Evolutionary conservation across 2,797 vertebrate genomes (phyloP), one percentile per base, ranked within the genome.

Genomic region (Gymnothorax reevesii): DNA sequence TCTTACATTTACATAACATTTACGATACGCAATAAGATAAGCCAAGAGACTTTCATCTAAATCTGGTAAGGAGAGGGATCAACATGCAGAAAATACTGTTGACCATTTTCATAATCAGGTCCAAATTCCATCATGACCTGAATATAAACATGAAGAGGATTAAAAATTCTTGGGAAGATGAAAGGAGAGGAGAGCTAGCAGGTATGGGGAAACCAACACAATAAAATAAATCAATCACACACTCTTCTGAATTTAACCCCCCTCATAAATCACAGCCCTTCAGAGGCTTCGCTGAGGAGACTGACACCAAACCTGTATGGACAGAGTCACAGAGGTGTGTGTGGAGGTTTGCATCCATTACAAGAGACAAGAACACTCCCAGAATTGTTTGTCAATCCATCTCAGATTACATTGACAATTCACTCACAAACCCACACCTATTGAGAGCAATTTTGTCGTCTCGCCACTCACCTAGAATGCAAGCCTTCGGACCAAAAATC

Each of bases 101-200:
- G n/a, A 85, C 66, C 73, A 59, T 86, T 80, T 79, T 64, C 49
- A 64, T 73, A 77, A 77, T 12, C 42, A 52, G 57, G 12, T n/a
- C 54, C 85, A 86, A 86, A 82, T 80, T 64, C 77, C 75, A 71
- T 7, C 64, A 66, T 80, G 49, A 82, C 57, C 59, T 57, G 64
- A 82, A 86, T 82, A 62, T 52, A n/a, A 80, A 2, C n/a, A 80
- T 80, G 77, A 55, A 80, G 77, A 80, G 77, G 77, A 80, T 55
- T 80, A 17, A 80, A 77, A 80, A 80, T 42, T 80, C 77, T 80
- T 80, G n/a, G 77, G 20, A 80, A 80, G 17, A 55, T 80, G 77
- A 80, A 80, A 49, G 0, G 77, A 80, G 77, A n/a, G 77, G 7
- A 80, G 77, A 80, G 77, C 20, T 20, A 33, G 49, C n/a, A 52